A percentile compares a stretch with the other conserved stretches of the same genome.
Evolutionary conservation across 1,140 invertebrate genomes (phyloP).

Genomic region (Orius insidiosus): DNA sequence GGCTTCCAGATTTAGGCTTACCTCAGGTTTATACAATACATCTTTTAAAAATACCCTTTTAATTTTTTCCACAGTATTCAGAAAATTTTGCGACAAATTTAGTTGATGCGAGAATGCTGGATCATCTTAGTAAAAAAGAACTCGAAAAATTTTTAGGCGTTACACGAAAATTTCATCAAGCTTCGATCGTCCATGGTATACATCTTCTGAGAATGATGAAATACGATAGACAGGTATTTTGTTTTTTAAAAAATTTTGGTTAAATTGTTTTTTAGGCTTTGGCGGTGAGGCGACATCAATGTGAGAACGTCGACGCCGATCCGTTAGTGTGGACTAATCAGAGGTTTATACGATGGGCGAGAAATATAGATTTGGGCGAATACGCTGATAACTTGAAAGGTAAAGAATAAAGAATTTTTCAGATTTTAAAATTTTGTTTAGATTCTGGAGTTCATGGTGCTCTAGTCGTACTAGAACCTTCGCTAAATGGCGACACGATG

Average conservation of each 20-base stretch:
- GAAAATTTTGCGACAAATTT: constrained; percentile 76
- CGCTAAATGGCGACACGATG: constrained; percentile 86
- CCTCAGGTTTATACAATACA: too few relatives aligned
- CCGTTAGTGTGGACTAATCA: constrained; percentile 90
- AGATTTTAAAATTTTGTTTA: constrained; percentile 23
- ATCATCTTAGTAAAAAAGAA: constrained; percentile 83
- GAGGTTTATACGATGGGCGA: constrained; percentile 79
- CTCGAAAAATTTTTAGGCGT: constrained; percentile 81
- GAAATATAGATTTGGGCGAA: constrained; percentile 81
- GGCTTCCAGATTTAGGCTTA: constrained; percentile 77
- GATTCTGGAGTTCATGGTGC: constrained; percentile 88
- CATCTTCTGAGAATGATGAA: constrained; percentile 79
- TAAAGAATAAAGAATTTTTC: constrained; percentile 23
- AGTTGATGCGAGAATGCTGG: constrained; percentile 80
- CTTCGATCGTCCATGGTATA: constrained; percentile 81
- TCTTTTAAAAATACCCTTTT: constrained; percentile 5
- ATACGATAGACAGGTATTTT: constrained; percentile 79
- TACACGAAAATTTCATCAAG: constrained; percentile 81
- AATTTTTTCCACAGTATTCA: constrained; percentile 57
- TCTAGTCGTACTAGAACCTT: constrained; percentile 76
- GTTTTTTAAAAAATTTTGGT: too few relatives aligned
- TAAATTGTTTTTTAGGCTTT: constrained; percentile 59
- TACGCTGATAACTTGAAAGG: constrained; percentile 89
- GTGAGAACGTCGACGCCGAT: constrained; percentile 72
- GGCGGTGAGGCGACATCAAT: constrained; percentile 68